Percentiles rank a stretch among this genome's conserved stretches.
phyloP scores from a whole-genome alignment of 2,113 vertebrate genomes.

The Cepphus grylle region DNA sequence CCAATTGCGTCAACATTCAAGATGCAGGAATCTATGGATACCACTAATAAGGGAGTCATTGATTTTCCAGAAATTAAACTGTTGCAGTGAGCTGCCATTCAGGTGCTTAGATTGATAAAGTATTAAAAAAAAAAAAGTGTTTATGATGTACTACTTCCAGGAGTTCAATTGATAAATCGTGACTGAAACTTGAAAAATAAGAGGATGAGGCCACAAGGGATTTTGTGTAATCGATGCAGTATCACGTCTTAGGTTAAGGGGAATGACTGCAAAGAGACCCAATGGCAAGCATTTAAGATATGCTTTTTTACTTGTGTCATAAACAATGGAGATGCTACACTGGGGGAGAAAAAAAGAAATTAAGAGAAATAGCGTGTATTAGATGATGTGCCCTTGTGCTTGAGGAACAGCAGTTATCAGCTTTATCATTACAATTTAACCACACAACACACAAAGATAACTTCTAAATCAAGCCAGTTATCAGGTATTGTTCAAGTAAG shows the following conservation, averaged over 20 bases:
- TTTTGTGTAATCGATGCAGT: not conserved
- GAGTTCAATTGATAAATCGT: not conserved
- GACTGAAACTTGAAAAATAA: not conserved
- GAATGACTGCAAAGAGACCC: not conserved
- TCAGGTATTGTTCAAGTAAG: not conserved
- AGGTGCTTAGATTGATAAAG: not conserved
- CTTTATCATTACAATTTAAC: not conserved
- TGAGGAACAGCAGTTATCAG: not conserved
- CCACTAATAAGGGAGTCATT: not conserved
- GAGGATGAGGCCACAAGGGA: not conserved
- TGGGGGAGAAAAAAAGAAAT: not conserved
- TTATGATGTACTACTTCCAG: not conserved
- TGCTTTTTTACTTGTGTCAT: not conserved
- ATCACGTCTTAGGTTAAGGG: not conserved
- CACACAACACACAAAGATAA: not conserved
- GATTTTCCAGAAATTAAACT: not conserved
- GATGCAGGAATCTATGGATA: not conserved
- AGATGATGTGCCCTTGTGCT: not conserved
- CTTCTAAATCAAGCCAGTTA: not conserved
- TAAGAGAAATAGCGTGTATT: not conserved
- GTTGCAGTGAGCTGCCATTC: not conserved
- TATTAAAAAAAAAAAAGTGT: not conserved
- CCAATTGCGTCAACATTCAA: not conserved
- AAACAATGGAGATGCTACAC: not conserved
- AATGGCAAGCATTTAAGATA: not conserved